Evolutionary conservation across 1,140 invertebrate genomes (phyloP), one percentile per base, ranked within the genome.

Genomic region (Saccostrea cuccullata): DNA sequence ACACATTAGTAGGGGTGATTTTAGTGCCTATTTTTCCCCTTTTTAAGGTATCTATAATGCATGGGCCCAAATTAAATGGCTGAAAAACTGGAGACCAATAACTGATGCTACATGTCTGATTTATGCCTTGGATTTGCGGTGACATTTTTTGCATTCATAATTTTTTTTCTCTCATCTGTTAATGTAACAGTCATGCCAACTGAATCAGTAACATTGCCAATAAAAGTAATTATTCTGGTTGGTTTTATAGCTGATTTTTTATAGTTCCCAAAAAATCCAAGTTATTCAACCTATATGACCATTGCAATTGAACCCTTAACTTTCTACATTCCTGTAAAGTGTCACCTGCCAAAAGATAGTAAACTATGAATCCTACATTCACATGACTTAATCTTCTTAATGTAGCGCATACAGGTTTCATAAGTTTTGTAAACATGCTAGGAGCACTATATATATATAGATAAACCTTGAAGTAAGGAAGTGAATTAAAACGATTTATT

Each of bases 181-280:
- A 91, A 60, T 12, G 70, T 86, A 23, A 91, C 86, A 55, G 83
- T 89, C 87, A 92, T 91, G 13, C n/a, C 30, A 15, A 83, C 30
- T 20, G 89, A 90, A 86, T 91, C 70, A 64, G 91, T 89, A 60
- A 89, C 47, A 89, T 87, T 87, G 20, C 90, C 91, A 13, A 91
- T 67, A 87, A 90, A 91, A 47, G 73, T 82, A 40, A 90, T 88
- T 87, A 82, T 47, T 55, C 88, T 86, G 84, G 89, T 85, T n/a
- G 90, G 91, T 13, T 73, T 26, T 20, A 91, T 55, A 0, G 89
- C 88, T 30, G 91, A 92, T 87, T 92, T 92, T 55, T 84, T 83
- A 8, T 55, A 55, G 87, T 91, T 82, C 83, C 90, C 86, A n/a
- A 86, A 85, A 85, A 91, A 91, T 17, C 91, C 90, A 3, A 84